Base-by-base conservation (phyloP, 2,888 invertebrate genomes). In the Rhaphigaster nebulosa region DNA sequence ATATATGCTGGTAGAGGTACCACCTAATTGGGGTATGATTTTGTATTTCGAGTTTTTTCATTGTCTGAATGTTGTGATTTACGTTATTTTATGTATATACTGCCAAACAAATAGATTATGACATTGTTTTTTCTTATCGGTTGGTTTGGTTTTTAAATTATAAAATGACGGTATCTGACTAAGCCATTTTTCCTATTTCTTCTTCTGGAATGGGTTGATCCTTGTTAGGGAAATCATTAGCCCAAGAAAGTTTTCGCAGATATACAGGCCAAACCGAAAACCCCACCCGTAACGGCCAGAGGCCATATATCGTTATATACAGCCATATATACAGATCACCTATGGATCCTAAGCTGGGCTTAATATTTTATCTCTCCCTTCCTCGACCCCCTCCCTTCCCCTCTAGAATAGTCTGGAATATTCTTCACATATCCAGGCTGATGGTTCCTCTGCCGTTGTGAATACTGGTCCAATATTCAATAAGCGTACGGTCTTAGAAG, bases 381-480 rank as follows among this genome's bases (percentile, higher is more conserved):
- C 70, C 70, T 38, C 70, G 1, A 38, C 15, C n/a, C 20, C 80
- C 80, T 12, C 41, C 41, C 38, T 56, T 26, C 26, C 41, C 23
- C 29, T 26, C 41, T n/a, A 3, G n/a, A 0, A 26, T 13, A 26
- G 6, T n/a, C 12, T 45, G 84, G 45, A 84, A 84, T 84, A 84
- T 84, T 84, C 84, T 50, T 84, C 45, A 50, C 26, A n/a, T 50
- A 80, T 41, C 26, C 80, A 26, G 41, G 26, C 80, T 80, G 80
- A 80, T 80, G 45, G 84, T 84, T 45, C 15, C 38, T 38, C 34
- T 1, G 23, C 65, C 65, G 60, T 65, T 38, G 70, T 76, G 45
- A 45, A 84, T 84, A 84, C 70, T 84, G 84, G n/a, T 15, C n/a
- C 84, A 84, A 84, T 45, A 45, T 84, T 84, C 84, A 84, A 45